phyloP scores from a whole-genome alignment of 2,888 invertebrate species.

The Lasioglossum villosulum region DNA sequence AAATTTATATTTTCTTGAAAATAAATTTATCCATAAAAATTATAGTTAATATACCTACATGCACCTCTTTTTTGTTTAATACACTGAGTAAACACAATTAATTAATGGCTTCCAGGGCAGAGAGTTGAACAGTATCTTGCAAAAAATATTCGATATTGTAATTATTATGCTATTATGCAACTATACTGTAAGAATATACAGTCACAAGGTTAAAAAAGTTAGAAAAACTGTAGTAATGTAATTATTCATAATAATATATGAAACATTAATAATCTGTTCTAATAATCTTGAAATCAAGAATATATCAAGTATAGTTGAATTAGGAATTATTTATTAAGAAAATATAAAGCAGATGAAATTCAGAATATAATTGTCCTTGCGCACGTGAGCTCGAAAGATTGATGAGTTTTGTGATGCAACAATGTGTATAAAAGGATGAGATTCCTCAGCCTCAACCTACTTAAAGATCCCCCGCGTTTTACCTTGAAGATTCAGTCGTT shows the following conservation, averaged over 20 bases:
- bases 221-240: background rate
- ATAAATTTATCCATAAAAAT: no score
- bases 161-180: background rate
- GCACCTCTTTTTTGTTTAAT: no score
- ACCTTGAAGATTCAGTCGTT: slow-evolving; percentile 71
- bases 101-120: no score
- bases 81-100: no score
- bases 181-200: background rate
- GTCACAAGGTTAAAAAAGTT: background rate
- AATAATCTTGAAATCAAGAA: background rate
- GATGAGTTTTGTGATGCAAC: slow-evolving; percentile 55
- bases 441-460: slow-evolving; percentile 78
- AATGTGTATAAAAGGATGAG: slow-evolving; percentile 57
- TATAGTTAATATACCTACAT: no score
- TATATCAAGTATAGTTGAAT: background rate
- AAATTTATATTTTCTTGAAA: no score
- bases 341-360: slow-evolving; percentile 11
- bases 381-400: slow-evolving; percentile 35
- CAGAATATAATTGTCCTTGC: slow-evolving; percentile 20
- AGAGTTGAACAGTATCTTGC: no score
- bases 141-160: background rate
- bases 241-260: background rate
- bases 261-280: background rate
- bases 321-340: background rate
- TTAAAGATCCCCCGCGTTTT: slow-evolving; percentile 72